Conservation (phyloP, 2,797 vertebrate genomes). For the Anolis apletophallus region DNA sequence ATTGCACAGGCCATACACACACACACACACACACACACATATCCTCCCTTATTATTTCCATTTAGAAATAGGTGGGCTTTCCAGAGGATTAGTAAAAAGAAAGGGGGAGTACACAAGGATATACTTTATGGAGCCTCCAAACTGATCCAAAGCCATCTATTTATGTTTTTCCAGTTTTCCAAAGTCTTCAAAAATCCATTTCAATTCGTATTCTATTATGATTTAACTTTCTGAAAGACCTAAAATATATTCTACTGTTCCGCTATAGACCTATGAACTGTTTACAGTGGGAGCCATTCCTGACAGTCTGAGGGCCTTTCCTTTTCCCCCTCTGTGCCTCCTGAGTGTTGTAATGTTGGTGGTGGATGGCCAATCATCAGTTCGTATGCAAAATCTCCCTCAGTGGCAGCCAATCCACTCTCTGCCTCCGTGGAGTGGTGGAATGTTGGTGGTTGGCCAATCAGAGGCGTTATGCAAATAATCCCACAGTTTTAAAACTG, state of each 20-base stretch:
- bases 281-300: too few species aligned
- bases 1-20: too few species aligned
- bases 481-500: constrained; percentile 32
- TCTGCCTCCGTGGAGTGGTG: too few species aligned
- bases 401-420: too few species aligned
- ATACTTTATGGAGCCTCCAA: background rate
- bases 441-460: too few species aligned
- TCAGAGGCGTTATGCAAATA: too few species aligned
- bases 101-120: background rate
- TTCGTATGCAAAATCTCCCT: too few species aligned
- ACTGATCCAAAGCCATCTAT: background rate
- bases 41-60: background rate
- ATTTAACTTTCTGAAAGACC: background rate
- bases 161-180: background rate
- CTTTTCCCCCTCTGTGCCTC: too few species aligned
- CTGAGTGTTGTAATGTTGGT: too few species aligned
- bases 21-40: too few species aligned
- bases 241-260: constrained; percentile 8
- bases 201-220: background rate
- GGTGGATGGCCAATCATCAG: too few species aligned
- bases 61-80: background rate
- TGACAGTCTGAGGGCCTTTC: too few species aligned
- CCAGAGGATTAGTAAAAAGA: background rate
- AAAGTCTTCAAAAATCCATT: background rate
- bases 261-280: constrained; percentile 15